Evolutionary conservation across 64 coral and sea anemone species (phyloP), one percentile per base, ranked within the genome.

Genomic region (Actinia equina): DNA sequence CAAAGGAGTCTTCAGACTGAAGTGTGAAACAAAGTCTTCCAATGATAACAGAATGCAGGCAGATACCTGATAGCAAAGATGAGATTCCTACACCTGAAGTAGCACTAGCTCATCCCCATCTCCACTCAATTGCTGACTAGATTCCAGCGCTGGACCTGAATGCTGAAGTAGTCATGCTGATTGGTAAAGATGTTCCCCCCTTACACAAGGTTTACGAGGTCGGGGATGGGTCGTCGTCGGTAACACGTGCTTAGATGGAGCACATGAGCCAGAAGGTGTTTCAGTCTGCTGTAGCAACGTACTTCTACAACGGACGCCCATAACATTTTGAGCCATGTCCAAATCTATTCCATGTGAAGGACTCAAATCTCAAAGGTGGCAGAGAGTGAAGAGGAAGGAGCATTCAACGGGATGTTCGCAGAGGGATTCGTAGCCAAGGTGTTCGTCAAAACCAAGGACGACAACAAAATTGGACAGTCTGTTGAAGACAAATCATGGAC

Each of bases 61-160:
- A 74, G 0, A 89, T 93, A 18, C 87, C 91, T 16, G 52, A 52
- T n/a, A 86, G 52, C 82, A 58, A 83, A 57, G 44, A 81, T 6
- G 91, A 93, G 89, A 93, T 89, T 46, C 89, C 94, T 4, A 91
- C 82, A 0, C 88, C 88, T 8, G 30, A 86, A 17, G 77, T 83
- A 0, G 92, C 92, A 6, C 62, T 76, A 80, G 70, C 85, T 3
- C 51, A 85, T 17, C 81, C 89, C 2, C 93, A 91, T 44, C 67
- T 91, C 6, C 18, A 17, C 0, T 13, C 45, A 0, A 79, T 94
- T 0, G 79, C 93, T 11, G 79, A 80, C 23, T 14, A 86, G 59
- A 94, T 93, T 18, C 91, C 91, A 44, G 80, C 83, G 11, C 41
- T 88, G 4, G 62, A 87, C 27, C 15, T 49, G 37, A 17, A 67